Evolutionary conservation across 2,888 invertebrate species (phyloP), one percentile per base, ranked within the genome.

Genomic region (Leptinotarsa rubiginosa): DNA sequence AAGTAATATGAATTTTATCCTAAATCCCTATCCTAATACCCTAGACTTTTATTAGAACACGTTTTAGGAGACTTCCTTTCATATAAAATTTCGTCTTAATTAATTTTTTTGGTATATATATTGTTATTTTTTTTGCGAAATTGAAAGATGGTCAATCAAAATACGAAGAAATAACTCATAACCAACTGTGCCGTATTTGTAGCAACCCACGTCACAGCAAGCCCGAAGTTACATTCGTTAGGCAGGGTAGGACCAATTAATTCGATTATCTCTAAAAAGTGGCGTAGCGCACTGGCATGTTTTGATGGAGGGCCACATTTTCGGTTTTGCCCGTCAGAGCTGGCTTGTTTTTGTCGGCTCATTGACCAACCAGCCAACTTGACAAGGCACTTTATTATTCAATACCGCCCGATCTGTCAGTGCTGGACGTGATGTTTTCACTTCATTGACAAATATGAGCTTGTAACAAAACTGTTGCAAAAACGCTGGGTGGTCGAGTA

Each of bases 331-430:
- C 69, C 65, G 54, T 75, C 68, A 75, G 50, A 69, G 62, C 77
- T 78, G 75, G 75, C 78, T 79, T 84, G 85, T 85, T 86, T 86
- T 85, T 85, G 84, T 79, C 82, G 79, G 83, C 84, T 86, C 86
- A 86, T 86, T 86, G 85, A 84, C 81, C 83, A 80, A 78, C 80
- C 80, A 83, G 81, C 73, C 52, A 67, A 83, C 81, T 78, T 77
- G 76, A 74, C 76, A 77, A 18, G 72, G 70, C 83, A 83, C 84
- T 85, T 84, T 85, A 85, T 86, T 84, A 86, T 86, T 85, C 84
- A 84, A 76, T 75, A 80, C 79, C 80, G 78, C 81, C 81, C 84
- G 82, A 85, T 85, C 83, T 83, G 83, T 82, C 81, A 81, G 79
- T 81, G 81, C 80, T 75, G 77, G 78, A 77, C 75, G 50, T 56